A percentile compares a stretch with the other conserved stretches of the same genome.
phyloP scores from a whole-genome alignment of 2,888 invertebrate species.

The Chloroclystis v-ata region DNA sequence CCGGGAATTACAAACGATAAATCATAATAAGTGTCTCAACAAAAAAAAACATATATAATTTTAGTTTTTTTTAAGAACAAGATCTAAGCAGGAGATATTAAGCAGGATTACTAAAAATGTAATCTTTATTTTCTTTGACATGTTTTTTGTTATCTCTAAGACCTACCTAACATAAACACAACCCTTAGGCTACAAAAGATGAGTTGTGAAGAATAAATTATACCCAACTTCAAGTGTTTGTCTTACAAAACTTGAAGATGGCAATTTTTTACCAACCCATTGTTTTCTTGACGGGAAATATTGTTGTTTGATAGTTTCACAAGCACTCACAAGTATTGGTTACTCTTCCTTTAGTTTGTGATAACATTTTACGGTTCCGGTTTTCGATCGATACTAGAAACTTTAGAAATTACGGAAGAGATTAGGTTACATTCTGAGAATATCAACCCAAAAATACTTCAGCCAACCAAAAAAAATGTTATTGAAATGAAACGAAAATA shows the following conservation, averaged over 20 bases:
- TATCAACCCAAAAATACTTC: too few relatives aligned
- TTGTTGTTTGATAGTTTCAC: slow-evolving; percentile 45
- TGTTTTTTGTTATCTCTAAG: not conserved
- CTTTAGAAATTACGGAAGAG: slow-evolving; percentile 1
- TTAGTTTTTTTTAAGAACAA: too few relatives aligned
- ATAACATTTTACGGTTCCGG: slow-evolving; percentile 20
- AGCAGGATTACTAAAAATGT: too few relatives aligned
- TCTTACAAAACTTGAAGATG: slow-evolving; percentile 28
- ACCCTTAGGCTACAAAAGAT: slow-evolving; percentile 39
- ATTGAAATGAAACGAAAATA: too few relatives aligned
- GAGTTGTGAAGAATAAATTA: slow-evolving; percentile 59
- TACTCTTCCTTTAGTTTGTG: slow-evolving; percentile 22
- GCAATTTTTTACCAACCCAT: slow-evolving; percentile 39
- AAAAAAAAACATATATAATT: too few relatives aligned
- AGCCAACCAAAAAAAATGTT: too few relatives aligned
- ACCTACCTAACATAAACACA: slow-evolving; percentile 8
- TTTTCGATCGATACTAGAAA: not conserved
- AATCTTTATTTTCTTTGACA: too few relatives aligned
- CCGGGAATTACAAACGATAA: too few relatives aligned
- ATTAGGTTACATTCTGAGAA: too few relatives aligned
- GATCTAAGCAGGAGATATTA: too few relatives aligned
- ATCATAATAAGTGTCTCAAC: too few relatives aligned
- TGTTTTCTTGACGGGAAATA: slow-evolving; percentile 46
- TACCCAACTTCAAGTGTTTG: slow-evolving; percentile 44
- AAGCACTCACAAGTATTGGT: slow-evolving; percentile 43